phyloP scores from a whole-genome alignment of 2,888 invertebrate genomes.

The Caenorhabditis panamensis region DNA sequence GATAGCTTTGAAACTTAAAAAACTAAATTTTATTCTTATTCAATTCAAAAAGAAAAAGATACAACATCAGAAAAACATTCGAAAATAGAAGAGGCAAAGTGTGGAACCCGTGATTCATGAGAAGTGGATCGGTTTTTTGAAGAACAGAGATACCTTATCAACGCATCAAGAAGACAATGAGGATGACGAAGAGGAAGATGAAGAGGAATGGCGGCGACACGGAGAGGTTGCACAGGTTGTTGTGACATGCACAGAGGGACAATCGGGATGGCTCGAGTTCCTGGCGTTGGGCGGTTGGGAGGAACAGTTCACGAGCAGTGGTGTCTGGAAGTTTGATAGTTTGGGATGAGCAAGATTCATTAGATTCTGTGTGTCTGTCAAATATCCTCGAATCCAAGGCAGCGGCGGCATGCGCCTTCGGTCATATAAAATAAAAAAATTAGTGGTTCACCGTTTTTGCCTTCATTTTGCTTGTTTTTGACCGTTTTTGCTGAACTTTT shows the following conservation, averaged over 20 bases:
- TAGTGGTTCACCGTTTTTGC: too few relatives aligned
- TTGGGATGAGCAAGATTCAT: not conserved
- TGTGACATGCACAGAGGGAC: conserved; percentile 71
- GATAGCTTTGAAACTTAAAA: conserved; percentile 10
- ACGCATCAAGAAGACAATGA: conserved; percentile 48
- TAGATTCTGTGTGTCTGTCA: not conserved
- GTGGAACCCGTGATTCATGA: not conserved
- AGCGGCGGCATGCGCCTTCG: too few relatives aligned
- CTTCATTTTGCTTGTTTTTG: too few relatives aligned
- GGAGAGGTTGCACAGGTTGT: conserved; percentile 69
- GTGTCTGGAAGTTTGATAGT: conserved; percentile 57
- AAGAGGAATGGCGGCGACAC: conserved; percentile 59
- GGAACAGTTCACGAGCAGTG: conserved; percentile 68
- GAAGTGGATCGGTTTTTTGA: not conserved
- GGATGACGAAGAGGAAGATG: conserved; percentile 48
- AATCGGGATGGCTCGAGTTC: conserved; percentile 69
- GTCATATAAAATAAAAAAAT: too few relatives aligned
- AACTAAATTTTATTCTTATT: not conserved
- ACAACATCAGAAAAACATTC: not conserved
- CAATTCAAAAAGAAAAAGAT: too few relatives aligned
- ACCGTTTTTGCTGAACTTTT: too few relatives aligned
- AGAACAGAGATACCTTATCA: conserved; percentile 12
- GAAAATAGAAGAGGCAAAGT: not conserved
- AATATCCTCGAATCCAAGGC: not conserved
- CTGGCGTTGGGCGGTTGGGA: conserved; percentile 67